These are phyloP conservation scores for Glyptemys insculpta DNA, from an alignment of 2,797 vertebrate genomes.

Conservation along the genomic window DNA sequence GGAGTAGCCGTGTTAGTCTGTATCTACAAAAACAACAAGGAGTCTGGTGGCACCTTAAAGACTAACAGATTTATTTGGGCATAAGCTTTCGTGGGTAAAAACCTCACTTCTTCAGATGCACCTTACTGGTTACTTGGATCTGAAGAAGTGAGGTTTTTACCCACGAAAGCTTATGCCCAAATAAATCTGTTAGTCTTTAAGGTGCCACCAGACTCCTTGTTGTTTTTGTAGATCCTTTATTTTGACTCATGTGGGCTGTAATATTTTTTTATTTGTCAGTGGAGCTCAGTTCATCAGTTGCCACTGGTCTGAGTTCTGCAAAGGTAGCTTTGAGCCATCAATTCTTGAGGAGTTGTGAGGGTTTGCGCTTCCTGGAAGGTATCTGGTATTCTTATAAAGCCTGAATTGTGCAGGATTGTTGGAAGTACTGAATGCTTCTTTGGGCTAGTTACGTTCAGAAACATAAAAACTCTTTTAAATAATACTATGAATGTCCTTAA, in stretches of 20 bases:
- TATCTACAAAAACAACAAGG: too few species aligned
- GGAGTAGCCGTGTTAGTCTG: too few species aligned
- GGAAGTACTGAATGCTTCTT: neutral
- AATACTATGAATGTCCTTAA: neutral
- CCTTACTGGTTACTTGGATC: too few species aligned
- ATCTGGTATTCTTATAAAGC: neutral
- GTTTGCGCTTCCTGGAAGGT: neutral
- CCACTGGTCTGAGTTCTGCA: neutral
- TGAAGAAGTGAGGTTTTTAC: too few species aligned
- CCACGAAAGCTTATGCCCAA: too few species aligned
- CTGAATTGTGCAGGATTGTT: neutral
- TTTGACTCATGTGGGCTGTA: neutral
- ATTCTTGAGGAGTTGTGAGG: neutral
- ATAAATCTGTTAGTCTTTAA: too few species aligned
- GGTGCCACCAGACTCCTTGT: too few species aligned
- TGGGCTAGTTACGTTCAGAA: neutral
- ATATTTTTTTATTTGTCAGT: neutral
- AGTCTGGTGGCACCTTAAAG: too few species aligned
- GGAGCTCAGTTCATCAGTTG: neutral
- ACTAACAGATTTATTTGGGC: too few species aligned
- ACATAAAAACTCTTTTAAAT: neutral
- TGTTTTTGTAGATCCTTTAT: neutral
- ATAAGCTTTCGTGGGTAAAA: too few species aligned
- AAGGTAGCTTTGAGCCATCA: neutral
- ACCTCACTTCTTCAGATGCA: too few species aligned